Base-by-base conservation (phyloP, 2,113 vertebrate genomes). In the Cochlearius cochlearius region DNA sequence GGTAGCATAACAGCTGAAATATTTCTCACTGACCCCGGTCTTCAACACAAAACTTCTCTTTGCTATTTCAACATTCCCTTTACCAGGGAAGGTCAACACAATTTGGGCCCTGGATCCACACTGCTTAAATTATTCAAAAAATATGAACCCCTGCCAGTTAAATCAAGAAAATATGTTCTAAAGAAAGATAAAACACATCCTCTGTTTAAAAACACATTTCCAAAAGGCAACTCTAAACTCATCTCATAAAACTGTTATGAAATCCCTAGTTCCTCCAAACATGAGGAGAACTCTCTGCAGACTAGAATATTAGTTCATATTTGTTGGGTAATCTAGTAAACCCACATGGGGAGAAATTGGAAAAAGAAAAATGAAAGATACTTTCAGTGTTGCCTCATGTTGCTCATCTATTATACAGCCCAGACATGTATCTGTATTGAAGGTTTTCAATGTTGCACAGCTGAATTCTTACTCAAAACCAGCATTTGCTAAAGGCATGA, bases 281-380 rank as follows among this genome's bases (percentile, higher is more conserved):
- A 82, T 2, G 23, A 89, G 56, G 21, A 90, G 52, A 92, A 30
- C 29, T 87, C 68, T 95, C 77, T 92, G 73, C 77, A 69, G 63
- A 55, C 30, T 79, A 79, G 20, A 92, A 60, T 68, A 58, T 84
- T 78, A 78, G 63, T 72, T 90, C 73, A 12, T 82, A 66, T 91
- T 94, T 87, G 53, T 92, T 90, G 92, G 58, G 86, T 97, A 95
- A 96, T 87, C 80, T 94, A 96, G 86, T 91, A 95, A 97, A 91
- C 26, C 45, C 76, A 81, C 58, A 90, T 27, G 39, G 32, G 73
- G n/a, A 72, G 53, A 76, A 75, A 74, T 0, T 56, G 34, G 78
- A 81, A 80, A 53, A 34, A 71, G 30, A 66, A 69, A 87, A 52
- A 86, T 30, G n/a, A 27, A 38, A 32, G 36, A 68, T 95, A 47